phyloP scores from a whole-genome alignment of 2,797 vertebrate species.

The Rhodeus uyekii region DNA sequence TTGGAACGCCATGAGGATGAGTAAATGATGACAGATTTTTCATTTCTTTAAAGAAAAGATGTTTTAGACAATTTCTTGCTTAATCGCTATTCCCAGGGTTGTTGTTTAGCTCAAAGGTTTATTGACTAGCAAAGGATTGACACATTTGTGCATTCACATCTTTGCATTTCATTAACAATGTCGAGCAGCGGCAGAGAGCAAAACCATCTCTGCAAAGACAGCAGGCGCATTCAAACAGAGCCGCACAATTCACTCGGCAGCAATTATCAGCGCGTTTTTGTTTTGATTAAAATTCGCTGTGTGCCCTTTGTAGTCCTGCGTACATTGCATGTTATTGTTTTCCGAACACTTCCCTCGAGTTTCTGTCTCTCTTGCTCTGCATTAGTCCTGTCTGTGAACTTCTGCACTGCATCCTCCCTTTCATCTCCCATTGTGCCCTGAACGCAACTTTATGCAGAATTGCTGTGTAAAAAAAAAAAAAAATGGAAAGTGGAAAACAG shows the following conservation, averaged over 20 bases:
- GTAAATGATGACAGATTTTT: background rate
- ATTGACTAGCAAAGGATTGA: constrained; percentile 31
- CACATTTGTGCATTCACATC: constrained; percentile 33
- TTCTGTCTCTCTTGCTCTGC: constrained; percentile 10
- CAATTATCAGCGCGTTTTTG: constrained; percentile 38
- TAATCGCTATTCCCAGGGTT: constrained; percentile 18
- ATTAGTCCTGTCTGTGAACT: constrained; percentile 31
- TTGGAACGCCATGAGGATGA: background rate
- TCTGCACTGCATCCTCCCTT: constrained; percentile 16
- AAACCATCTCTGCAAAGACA: constrained; percentile 12
- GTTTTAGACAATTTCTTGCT: background rate
- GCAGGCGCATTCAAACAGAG: constrained; percentile 25
- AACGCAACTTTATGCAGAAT: constrained; percentile 24
- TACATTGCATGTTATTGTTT: constrained; percentile 37
- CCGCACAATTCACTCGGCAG: constrained; percentile 30
- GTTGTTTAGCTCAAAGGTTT: constrained; percentile 41
- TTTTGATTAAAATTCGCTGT: constrained; percentile 37
- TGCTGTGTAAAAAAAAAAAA: background rate
- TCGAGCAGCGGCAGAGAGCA: constrained; percentile 2
- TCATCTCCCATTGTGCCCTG: constrained; percentile 9
- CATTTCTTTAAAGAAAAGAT: background rate
- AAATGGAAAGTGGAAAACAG: background rate
- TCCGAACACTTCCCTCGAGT: constrained; percentile 42
- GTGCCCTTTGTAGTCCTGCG: constrained; percentile 34
- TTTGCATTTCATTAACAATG: constrained; percentile 43